Conservation (phyloP, 2,113 vertebrate species). For the Poeciliopsis occidentalis region DNA sequence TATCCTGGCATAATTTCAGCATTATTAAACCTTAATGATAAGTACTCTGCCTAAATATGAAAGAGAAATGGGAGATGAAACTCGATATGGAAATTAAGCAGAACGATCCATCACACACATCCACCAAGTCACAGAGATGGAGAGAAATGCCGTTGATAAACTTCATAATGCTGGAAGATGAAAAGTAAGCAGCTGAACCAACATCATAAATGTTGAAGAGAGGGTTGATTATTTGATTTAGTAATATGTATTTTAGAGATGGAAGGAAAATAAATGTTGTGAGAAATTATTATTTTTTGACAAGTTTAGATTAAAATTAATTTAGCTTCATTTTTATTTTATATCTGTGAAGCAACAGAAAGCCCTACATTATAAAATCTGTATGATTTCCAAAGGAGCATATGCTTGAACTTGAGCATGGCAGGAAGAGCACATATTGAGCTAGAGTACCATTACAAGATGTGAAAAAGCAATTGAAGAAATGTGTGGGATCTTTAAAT, state of each 20-base stretch:
- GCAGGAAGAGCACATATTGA: not conserved
- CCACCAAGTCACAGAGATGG: slow-evolving; percentile 17
- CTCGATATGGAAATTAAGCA: slow-evolving; percentile 23
- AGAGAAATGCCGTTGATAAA: slow-evolving; percentile 4
- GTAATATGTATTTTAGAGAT: not conserved
- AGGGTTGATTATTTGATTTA: not conserved
- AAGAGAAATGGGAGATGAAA: slow-evolving; percentile 12
- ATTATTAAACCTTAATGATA: slow-evolving; percentile 29
- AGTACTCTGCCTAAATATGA: slow-evolving; percentile 24
- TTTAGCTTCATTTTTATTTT: not conserved
- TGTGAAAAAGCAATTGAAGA: not conserved
- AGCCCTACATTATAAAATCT: not conserved
- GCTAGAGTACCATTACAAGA: no score
- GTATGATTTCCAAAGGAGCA: not conserved
- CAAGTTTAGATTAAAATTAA: not conserved
- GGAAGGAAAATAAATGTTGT: not conserved
- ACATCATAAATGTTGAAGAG: slow-evolving; percentile 11
- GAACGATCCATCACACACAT: slow-evolving; percentile 7
- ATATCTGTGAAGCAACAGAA: not conserved
- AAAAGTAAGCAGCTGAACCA: slow-evolving; percentile 15
- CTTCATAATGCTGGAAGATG: slow-evolving; percentile 6
- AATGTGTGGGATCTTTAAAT: not conserved
- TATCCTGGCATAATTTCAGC: not conserved
- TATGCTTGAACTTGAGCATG: not conserved
- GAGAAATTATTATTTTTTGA: not conserved